phyloP scores from a whole-genome alignment of 2,888 invertebrate species.

The Drosophila testacea region DNA sequence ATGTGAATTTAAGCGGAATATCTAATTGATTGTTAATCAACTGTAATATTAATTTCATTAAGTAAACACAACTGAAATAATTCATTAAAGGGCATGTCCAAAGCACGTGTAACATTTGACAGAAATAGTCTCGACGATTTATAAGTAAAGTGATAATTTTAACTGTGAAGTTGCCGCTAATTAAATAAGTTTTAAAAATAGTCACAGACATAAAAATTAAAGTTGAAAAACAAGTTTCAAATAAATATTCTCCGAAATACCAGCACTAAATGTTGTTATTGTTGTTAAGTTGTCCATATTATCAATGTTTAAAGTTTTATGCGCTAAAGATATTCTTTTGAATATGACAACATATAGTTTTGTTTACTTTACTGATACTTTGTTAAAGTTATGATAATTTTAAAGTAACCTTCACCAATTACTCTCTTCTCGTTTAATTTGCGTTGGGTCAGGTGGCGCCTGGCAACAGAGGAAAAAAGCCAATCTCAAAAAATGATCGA shows the following conservation, averaged over 20 bases:
- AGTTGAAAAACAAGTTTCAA: constrained; percentile 38
- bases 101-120: constrained; percentile 6
- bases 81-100: not conserved
- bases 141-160: constrained; percentile 43
- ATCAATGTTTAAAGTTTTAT: constrained; percentile 5
- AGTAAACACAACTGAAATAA: not conserved
- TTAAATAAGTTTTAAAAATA: constrained; percentile 42
- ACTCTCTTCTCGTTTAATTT: not conserved
- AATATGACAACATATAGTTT: not conserved
- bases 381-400: not conserved
- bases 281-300: not conserved
- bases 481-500: constrained; percentile 35
- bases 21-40: constrained; percentile 15
- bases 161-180: constrained; percentile 28
- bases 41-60: not conserved
- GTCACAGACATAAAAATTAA: constrained; percentile 19
- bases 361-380: constrained; percentile 7
- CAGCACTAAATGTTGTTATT: constrained; percentile 1
- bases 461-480: constrained; percentile 28
- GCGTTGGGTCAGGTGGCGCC: constrained; percentile 7
- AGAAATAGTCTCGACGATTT: constrained; percentile 15
- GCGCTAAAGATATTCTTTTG: not conserved
- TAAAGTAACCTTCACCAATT: not conserved
- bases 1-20: constrained; percentile 1
- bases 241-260: constrained; percentile 15